Evolutionary conservation across 2,888 invertebrate species (phyloP), one percentile per base, ranked within the genome.

Genomic region (Chalcis sispes): DNA sequence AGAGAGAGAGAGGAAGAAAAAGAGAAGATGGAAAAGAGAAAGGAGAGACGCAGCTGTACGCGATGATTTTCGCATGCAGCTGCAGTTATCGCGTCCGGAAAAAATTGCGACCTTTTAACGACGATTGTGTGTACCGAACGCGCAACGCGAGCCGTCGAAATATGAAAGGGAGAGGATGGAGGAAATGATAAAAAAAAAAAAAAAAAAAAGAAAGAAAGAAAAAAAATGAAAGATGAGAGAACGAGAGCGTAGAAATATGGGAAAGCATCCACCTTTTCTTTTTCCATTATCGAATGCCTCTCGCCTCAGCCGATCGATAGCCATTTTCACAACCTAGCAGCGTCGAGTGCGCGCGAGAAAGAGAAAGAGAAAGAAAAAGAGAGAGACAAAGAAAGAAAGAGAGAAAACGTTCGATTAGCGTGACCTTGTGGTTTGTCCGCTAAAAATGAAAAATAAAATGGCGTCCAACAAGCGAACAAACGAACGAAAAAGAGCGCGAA

Each of bases 61-160:
- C 48, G 25, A 74, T 54, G 50, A 67, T 46, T 46, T 66, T 61
- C 46, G 54, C 40, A 23, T 25, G 29, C 40, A 25, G 46, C 50
- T 25, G 46, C 61, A 32, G 54, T 42, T 32, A 29, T 8, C 42
- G 18, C 29, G 2, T 50, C 18, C 13, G n/a, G 27, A 42, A 56
- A 61, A 72, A 65, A 65, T 59, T 75, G 65, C 52, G 71, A 71
- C 25, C 71, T 72, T 72, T 76, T 72, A 67, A 72, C 67, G 67
- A 72, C 56, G 67, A 76, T 76, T 76, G 64, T 25, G 50, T 27
- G 54, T 29, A 8, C 29, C n/a, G n/a, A n/a, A n/a, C n/a, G n/a
- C n/a, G n/a, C n/a, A n/a, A n/a, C n/a, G n/a, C n/a, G n/a, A n/a
- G n/a, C 27, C 18, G 23, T 15, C 48, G 42, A 56, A 71, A 64